Base-by-base conservation (phyloP, 2,888 invertebrate species). In the Lepidochrysops patricia region DNA sequence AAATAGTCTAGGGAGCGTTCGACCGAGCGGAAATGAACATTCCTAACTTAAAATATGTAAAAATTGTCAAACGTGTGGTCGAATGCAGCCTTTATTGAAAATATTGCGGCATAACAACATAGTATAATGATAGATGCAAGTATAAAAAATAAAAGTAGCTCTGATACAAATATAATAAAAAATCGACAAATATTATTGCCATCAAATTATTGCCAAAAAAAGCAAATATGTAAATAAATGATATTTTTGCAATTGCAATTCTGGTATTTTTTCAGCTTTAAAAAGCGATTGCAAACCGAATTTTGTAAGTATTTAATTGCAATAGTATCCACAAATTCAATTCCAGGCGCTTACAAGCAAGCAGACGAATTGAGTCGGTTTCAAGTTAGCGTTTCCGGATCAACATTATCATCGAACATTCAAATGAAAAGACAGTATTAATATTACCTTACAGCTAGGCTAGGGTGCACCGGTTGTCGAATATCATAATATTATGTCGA, bases 371-470 rank as follows among this genome's bases (percentile, higher is more conserved):
- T 19, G 12, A 54, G 19, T 54, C 9, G 27, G 9, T 26, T 13
- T 26, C 60, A 63, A 57, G 54, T 60, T 49, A 34, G 60, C 23
- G 70, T 72, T 74, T 72, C 73, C 73, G 71, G 72, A 75, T 76
- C 82, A 81, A 85, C 83, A 84, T 80, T 79, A 73, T 85, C 88
- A 89, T 89, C 88, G 87, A 89, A 89, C 88, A 88, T 88, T 88
- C 88, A 88, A 86, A 77, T 57, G 35, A 37, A 60, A 56, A 35
- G 9, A 37, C 48, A 34, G 61, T 61, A 62, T 60, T 61, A 61
- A 34, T 60, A 72, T 69, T 73, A 70, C 25, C 58, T 49, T 34
- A 58, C 2, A 35, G 26, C 58, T 52, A 68, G 66, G 70, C 72
- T 77, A 80, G 67, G 68, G 78, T 80, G 79, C 79, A 74, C 71